Evolutionary conservation across 1,140 invertebrate species (phyloP), one percentile per base, ranked within the genome.

Genomic region (Drosophila auraria): DNA sequence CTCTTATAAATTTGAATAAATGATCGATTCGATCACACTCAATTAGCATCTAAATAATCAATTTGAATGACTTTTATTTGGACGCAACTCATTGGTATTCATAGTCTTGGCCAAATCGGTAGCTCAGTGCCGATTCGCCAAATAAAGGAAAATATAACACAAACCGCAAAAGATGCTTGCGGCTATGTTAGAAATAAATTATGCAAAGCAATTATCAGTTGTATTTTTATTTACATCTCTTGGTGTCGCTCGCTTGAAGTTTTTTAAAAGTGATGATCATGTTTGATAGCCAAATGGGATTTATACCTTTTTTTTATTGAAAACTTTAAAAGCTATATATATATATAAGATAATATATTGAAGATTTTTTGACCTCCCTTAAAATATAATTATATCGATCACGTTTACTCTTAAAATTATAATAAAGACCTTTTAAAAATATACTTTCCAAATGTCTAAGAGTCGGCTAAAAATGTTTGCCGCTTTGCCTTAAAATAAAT

Each of bases 31-130:
- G 51, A 57, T 45, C 53, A 30, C 42, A 45, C 44, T 23, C 50
- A 65, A 77, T 65, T 68, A 77, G 36, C 73, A 68, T 54, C 17
- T 30, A 23, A 73, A 54, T 66, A 66, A 76, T 66, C 61, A 77
- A 76, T 44, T 75, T 33, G 30, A 51, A 59, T 66, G 62, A 66
- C 62, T 77, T 66, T 77, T 77, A 77, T 44, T 47, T 25, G 47
- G 47, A 7, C 33, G 27, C 14, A 23, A 30, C 44, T 75, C 50
- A 54, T 68, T 49, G 59, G 44, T 63, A 77, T 68, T 65, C 33
- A 66, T 45, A 12, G 27, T 38, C 45, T 17, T 36, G 42, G 45
- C n/a, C n/a, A 5, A 40, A 49, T 59, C 58, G 50, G 59, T 63
- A 74, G 51, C 72, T n/a, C 25, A 63, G 30, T 42, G 50, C n/a